phyloP scores from a whole-genome alignment of 2,888 invertebrate genomes.

The Hoplodrina blanda region DNA sequence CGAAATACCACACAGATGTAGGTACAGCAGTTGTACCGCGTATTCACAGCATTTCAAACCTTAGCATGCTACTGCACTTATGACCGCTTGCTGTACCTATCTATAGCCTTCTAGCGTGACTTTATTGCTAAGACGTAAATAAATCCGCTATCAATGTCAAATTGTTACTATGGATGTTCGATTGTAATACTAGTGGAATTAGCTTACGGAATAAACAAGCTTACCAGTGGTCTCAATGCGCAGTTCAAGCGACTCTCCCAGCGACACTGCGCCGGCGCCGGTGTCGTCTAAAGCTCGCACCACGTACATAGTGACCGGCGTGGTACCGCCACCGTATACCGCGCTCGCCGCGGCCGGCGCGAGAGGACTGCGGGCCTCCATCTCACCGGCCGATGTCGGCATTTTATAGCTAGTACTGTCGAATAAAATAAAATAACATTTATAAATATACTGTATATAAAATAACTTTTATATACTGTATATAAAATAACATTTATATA shows the following conservation, averaged over 20 bases:
- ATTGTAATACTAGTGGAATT: neutral
- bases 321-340: constrained; percentile 75
- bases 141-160: too few species aligned
- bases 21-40: too few species aligned
- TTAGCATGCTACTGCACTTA: too few species aligned
- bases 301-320: constrained; percentile 84
- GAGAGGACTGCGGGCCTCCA: constrained; percentile 19
- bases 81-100: too few species aligned
- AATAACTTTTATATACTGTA: too few species aligned
- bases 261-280: constrained; percentile 75
- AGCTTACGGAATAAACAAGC: neutral
- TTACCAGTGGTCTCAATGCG: constrained; percentile 83
- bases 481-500: too few species aligned
- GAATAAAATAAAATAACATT: neutral
- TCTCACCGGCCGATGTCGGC: constrained; percentile 70
- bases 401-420: constrained; percentile 63
- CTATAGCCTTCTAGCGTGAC: too few species aligned
- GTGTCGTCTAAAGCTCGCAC: constrained; percentile 75
- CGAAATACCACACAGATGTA: too few species aligned
- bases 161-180: too few species aligned
- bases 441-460: too few species aligned
- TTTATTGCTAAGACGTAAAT: too few species aligned
- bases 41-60: too few species aligned
- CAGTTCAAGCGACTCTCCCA: constrained; percentile 85
- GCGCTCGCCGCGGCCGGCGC: constrained; percentile 80